A percentile compares a stretch with the other conserved stretches of the same genome.
Evolutionary conservation across 2,888 invertebrate genomes (phyloP).

Genomic region (Phortica okadai): DNA sequence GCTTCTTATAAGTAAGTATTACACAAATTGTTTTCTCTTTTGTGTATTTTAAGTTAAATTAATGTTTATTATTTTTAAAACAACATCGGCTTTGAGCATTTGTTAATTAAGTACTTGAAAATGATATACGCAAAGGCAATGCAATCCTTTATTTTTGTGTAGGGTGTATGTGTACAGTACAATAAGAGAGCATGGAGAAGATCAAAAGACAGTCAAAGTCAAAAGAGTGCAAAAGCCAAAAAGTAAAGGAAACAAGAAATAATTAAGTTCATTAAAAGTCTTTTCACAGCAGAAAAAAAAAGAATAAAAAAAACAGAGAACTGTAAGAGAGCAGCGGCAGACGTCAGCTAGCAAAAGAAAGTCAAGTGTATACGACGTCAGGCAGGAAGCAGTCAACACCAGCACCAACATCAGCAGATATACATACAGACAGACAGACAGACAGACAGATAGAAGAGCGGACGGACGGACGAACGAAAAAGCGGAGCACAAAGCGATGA

Average conservation of each 20-base stretch:
- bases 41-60: too few relatives aligned
- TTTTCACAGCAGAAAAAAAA: slow-evolving; percentile 38
- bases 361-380: background rate
- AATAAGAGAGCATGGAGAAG: background rate
- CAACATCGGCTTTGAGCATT: too few relatives aligned
- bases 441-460: background rate
- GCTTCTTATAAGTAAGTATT: too few relatives aligned
- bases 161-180: background rate
- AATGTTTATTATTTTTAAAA: too few relatives aligned
- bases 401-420: background rate
- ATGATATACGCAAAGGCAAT: background rate
- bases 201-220: slow-evolving; percentile 15
- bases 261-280: slow-evolving; percentile 63
- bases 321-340: background rate
- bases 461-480: background rate
- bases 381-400: background rate
- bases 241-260: slow-evolving; percentile 45
- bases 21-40: too few relatives aligned
- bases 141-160: background rate
- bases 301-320: slow-evolving; percentile 16
- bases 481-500: background rate
- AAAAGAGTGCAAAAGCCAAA: slow-evolving; percentile 6
- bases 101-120: too few relatives aligned
- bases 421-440: background rate
- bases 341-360: background rate